Conservation (phyloP, 2,113 vertebrate species). For the Machaerirhynchus nigripectus region DNA sequence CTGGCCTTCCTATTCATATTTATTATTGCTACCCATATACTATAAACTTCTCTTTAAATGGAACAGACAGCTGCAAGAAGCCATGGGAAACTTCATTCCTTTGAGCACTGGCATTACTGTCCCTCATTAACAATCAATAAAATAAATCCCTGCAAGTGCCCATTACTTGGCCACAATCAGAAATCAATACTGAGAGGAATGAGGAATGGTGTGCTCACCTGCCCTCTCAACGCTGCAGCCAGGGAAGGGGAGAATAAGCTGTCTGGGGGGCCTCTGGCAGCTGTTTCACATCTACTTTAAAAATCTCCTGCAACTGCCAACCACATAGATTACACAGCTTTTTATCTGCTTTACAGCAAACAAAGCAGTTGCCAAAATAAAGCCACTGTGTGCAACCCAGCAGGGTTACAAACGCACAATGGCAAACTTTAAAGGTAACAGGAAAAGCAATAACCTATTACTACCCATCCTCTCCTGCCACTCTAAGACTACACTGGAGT, state of each 20-base stretch:
- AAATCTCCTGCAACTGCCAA: background rate
- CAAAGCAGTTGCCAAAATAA: slow-evolving; percentile 56
- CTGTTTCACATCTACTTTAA: background rate
- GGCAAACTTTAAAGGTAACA: background rate
- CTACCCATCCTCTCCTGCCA: background rate
- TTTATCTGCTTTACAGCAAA: slow-evolving; percentile 36
- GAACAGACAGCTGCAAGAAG: background rate
- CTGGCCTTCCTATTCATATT: background rate
- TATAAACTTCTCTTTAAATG: background rate
- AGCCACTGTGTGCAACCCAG: background rate
- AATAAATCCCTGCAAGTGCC: background rate
- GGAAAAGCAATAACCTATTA: background rate
- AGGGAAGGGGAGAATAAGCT: background rate
- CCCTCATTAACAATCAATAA: background rate
- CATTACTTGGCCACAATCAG: background rate
- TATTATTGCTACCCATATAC: background rate
- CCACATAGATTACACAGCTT: background rate
- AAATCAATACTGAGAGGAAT: background rate
- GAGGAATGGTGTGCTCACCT: background rate
- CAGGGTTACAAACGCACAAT: background rate
- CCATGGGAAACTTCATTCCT: background rate
- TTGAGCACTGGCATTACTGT: background rate
- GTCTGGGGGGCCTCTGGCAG: background rate
- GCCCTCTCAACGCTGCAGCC: background rate
- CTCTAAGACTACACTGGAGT: background rate